Evolutionary conservation across 2,113 vertebrate species (phyloP).

Genomic region (Upupa epops): DNA sequence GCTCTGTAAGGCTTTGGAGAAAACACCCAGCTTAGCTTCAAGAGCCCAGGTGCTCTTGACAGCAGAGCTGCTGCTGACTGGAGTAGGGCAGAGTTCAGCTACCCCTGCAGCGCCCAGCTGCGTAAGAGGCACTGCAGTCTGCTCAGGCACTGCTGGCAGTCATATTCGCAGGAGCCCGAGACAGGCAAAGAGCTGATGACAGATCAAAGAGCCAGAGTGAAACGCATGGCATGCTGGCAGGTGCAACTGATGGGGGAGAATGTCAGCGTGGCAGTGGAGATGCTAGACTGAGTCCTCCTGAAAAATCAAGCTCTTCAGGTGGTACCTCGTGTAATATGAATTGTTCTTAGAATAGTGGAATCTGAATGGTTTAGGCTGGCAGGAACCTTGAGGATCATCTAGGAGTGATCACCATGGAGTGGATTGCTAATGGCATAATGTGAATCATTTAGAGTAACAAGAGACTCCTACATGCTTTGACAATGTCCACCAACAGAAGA

Average conservation of each 20-base stretch:
- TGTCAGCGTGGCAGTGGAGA: background rate
- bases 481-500: no score
- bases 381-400: no score
- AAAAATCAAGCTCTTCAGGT: background rate
- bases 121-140: background rate
- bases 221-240: background rate
- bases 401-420: background rate
- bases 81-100: background rate
- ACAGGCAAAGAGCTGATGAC: background rate
- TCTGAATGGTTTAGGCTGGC: no score
- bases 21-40: background rate
- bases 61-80: background rate
- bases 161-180: no score
- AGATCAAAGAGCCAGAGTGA: background rate
- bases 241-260: background rate
- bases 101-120: background rate
- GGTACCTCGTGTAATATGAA: background rate
- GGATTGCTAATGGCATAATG: background rate
- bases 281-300: background rate
- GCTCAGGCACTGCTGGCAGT: background rate
- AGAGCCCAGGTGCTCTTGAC: background rate
- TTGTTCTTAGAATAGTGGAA: no score
- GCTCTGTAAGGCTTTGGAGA: background rate
- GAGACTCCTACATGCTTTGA: background rate
- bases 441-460: background rate